Percentiles rank a stretch among this genome's conserved stretches.
Conservation (phyloP, 2,888 invertebrate genomes). For the Caenorhabditis sp. region DNA sequence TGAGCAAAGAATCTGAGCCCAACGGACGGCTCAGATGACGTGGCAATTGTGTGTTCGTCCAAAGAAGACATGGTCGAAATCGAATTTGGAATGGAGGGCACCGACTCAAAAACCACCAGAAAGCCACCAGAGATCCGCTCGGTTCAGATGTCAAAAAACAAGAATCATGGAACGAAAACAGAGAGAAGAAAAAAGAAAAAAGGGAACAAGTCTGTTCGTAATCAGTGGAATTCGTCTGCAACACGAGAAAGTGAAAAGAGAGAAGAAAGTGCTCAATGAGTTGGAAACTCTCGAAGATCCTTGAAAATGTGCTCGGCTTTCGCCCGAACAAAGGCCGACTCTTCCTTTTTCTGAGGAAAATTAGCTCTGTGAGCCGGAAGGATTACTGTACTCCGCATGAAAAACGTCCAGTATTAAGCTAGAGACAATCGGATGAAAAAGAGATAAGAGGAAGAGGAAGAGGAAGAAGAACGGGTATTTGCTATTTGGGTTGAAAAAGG, state of each 20-base stretch:
- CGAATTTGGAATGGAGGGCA: constrained; percentile 4
- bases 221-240: too few relatives aligned
- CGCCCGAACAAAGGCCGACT: not conserved
- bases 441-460: constrained; percentile 16
- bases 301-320: constrained; percentile 18
- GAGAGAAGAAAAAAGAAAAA: constrained; percentile 1
- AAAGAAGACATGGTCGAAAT: too few relatives aligned
- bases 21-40: too few relatives aligned
- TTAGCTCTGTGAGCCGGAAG: constrained; percentile 18
- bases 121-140: too few relatives aligned
- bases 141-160: constrained; percentile 6
- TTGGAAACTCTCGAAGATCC: constrained; percentile 33
- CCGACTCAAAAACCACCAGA: not conserved
- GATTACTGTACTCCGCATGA: not conserved
- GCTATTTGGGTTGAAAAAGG: too few relatives aligned
- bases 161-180: too few relatives aligned
- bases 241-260: too few relatives aligned
- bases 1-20: too few relatives aligned
- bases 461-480: constrained; percentile 10
- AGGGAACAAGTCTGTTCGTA: too few relatives aligned
- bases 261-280: constrained; percentile 22
- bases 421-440: not conserved
- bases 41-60: too few relatives aligned
- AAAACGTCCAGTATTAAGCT: too few relatives aligned
- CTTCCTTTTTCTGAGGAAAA: too few relatives aligned